Evolutionary conservation across 2,888 invertebrate genomes (phyloP), one percentile per base, ranked within the genome.

Genomic region (Matsumyia berberina): DNA sequence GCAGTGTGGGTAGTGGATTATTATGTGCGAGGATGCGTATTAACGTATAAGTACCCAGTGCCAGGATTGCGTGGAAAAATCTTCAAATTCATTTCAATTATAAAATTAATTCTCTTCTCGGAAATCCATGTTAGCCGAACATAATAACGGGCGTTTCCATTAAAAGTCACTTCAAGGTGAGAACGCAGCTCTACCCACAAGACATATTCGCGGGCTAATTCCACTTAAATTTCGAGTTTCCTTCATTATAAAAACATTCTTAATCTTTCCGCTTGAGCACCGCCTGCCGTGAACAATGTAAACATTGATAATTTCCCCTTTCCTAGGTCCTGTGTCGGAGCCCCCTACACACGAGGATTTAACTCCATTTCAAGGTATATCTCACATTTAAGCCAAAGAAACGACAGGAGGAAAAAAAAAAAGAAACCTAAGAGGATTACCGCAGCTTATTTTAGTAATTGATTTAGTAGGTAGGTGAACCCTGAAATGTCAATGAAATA

Each of bases 391-490:
- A 46, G 17, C 62, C 62, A 44, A 66, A 49, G 49, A 35, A 49
- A 24, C n/a, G 7, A 37, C 35, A 51, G 11, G 44, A 31, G 0
- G 35, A 3, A 39, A 49, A 29, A 11, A 51, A 33, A 19, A 15
- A 60, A 51, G 42, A 49, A 46, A 42, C 67, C 15, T 51, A 77
- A 78, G 60, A 35, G 44, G 77, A 77, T 77, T 77, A 60, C 69
- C 29, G 31, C 24, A 62, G 77, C 55, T 78, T 78, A 78, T 19
- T 55, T 49, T 62, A 46, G 70, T 70, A 64, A 78, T 70, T 70
- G 77, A 78, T 78, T 70, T 46, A 37, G 53, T 42, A 62, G 51
- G 44, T 37, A 69, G 53, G 77, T 60, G 39, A 53, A 29, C 24
- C 46, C 29, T 8, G 33, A 31, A 17, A 51, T 44, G 33, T 51